Evolutionary conservation across 37 sponge, comb jelly and placozoan species (phyloP).

Genomic region (Axinella damicornis): DNA sequence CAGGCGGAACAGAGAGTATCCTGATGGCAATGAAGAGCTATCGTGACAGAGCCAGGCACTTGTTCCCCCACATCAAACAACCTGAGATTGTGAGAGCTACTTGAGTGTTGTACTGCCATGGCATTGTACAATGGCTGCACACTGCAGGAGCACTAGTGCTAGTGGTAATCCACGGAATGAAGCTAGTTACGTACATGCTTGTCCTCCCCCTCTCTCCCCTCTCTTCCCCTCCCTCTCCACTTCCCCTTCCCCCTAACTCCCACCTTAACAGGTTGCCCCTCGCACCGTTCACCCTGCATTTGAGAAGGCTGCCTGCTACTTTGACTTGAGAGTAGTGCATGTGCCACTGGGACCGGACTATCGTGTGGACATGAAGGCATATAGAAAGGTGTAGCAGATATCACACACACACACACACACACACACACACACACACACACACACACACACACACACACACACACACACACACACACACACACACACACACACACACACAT

Average conservation of each 20-base stretch:
- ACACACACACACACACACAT: too few relatives aligned
- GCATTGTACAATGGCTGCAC: background rate
- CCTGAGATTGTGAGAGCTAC: constrained; percentile 84
- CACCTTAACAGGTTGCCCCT: constrained; percentile 75
- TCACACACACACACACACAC: too few relatives aligned
- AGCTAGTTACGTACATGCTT: too few relatives aligned
- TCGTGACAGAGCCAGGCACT: constrained; percentile 77
- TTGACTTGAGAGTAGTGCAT: constrained; percentile 68
- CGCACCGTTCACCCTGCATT: constrained; percentile 90
- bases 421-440: too few relatives aligned
- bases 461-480: too few relatives aligned
- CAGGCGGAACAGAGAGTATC: constrained; percentile 96
- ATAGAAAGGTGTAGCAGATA: constrained; percentile 44
- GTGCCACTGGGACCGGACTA: constrained; percentile 58
- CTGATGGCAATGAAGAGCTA: constrained; percentile 92
- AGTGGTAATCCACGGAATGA: too few relatives aligned
- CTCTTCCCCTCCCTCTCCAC: background rate
- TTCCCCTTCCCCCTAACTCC: background rate
- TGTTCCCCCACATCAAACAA: constrained; percentile 75
- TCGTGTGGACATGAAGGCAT: constrained; percentile 57
- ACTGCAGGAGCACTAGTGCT: too few relatives aligned
- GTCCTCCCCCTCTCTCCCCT: background rate
- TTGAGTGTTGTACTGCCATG: too few relatives aligned
- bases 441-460: too few relatives aligned
- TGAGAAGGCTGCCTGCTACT: constrained; percentile 87